These are phyloP conservation scores for Syngnathus floridae DNA, from an alignment of 2,113 vertebrate species.

Conservation along the genomic window DNA sequence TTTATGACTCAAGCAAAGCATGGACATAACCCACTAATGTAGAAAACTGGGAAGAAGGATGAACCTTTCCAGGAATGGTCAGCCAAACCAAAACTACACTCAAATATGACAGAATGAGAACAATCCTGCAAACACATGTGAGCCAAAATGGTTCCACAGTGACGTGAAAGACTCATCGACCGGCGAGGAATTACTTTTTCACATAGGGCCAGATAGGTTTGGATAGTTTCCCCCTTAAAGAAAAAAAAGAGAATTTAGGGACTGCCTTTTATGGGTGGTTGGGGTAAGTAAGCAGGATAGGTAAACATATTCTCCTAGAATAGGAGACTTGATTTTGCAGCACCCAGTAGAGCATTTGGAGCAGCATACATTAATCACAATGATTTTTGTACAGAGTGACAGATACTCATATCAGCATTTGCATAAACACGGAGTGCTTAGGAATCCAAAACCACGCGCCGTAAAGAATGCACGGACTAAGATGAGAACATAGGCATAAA, in stretches of 20 bases:
- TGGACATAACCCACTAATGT: neutral
- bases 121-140: neutral
- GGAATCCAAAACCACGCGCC: slow-evolving; percentile 38
- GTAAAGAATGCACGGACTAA: slow-evolving; percentile 47
- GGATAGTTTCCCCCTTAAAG: neutral
- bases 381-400: slow-evolving; percentile 45
- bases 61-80: neutral
- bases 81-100: neutral
- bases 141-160: neutral
- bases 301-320: neutral
- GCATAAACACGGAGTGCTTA: slow-evolving; percentile 54
- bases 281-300: neutral
- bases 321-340: slow-evolving; percentile 22
- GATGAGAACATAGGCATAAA: slow-evolving; percentile 23
- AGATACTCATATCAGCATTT: slow-evolving; percentile 61
- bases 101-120: neutral
- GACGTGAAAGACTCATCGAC: neutral
- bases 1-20: neutral
- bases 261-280: neutral
- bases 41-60: neutral
- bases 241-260: neutral
- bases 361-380: slow-evolving; percentile 61
- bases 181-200: neutral
- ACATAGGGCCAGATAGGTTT: neutral
- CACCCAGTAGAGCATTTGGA: slow-evolving; percentile 40